Conservation (phyloP, 2,797 vertebrate genomes). For the Lepidocolaptes lacrymiger region DNA sequence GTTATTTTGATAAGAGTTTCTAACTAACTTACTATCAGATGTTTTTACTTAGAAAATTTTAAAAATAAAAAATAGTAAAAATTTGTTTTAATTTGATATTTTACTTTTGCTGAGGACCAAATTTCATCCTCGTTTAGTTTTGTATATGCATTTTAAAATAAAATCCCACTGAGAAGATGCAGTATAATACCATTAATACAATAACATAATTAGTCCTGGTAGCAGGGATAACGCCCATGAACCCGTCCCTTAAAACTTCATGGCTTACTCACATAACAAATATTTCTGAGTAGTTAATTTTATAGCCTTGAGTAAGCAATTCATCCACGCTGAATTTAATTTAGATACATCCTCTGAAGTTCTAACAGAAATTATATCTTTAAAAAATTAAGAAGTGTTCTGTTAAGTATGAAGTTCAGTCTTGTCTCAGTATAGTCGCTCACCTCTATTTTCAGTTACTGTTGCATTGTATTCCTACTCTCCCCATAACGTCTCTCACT, state of each 20-base stretch:
- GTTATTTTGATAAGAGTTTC: neutral
- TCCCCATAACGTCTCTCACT: neutral
- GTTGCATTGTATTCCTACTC: neutral
- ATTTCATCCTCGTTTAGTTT: neutral
- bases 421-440: neutral
- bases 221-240: neutral
- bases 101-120: neutral
- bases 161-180: neutral
- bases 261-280: neutral
- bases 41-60: neutral
- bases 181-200: neutral
- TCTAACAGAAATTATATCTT: neutral
- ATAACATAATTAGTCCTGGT: neutral
- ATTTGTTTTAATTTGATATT: neutral
- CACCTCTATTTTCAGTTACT: neutral
- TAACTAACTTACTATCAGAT: neutral
- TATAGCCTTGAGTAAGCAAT: neutral
- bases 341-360: neutral
- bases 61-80: neutral
- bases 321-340: neutral
- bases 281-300: neutral
- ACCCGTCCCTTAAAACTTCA: neutral
- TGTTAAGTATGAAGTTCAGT: neutral
- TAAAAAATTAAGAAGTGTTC: accelerated
- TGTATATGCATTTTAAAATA: neutral